phyloP scores from a whole-genome alignment of 2,888 invertebrate species.

The Sphinx pinastri region DNA sequence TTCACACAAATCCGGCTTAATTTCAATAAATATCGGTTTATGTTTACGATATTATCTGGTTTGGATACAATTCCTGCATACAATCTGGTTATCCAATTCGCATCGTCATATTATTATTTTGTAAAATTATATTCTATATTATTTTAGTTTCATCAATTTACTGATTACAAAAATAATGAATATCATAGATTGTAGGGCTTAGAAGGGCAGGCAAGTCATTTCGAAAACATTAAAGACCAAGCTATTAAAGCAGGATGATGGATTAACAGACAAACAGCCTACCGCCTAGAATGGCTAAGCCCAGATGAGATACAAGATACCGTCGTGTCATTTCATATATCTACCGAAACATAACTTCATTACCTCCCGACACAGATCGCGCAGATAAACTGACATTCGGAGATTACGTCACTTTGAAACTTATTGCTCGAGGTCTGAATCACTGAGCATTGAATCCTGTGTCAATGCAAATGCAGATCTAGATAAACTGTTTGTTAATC shows the following conservation, averaged over 20 bases:
- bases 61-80: too few relatives aligned
- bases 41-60: not conserved
- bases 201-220: too few relatives aligned
- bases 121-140: too few relatives aligned
- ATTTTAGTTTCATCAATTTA: too few relatives aligned
- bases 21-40: not conserved
- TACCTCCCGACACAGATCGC: conserved; percentile 3
- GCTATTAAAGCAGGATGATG: not conserved
- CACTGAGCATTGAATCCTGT: not conserved
- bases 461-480: conserved; percentile 23
- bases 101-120: too few relatives aligned
- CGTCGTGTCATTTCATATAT: not conserved
- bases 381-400: not conserved
- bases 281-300: not conserved
- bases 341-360: not conserved
- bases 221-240: too few relatives aligned
- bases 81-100: too few relatives aligned
- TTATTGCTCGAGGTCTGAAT: conserved; percentile 6
- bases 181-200: too few relatives aligned
- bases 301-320: not conserved
- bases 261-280: not conserved
- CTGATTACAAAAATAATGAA: too few relatives aligned
- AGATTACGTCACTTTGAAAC: conserved; percentile 19
- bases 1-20: not conserved
- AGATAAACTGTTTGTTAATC: conserved; percentile 47